Evolutionary conservation across 2,888 invertebrate genomes (phyloP).

Genomic region (Apotomis betuletana): DNA sequence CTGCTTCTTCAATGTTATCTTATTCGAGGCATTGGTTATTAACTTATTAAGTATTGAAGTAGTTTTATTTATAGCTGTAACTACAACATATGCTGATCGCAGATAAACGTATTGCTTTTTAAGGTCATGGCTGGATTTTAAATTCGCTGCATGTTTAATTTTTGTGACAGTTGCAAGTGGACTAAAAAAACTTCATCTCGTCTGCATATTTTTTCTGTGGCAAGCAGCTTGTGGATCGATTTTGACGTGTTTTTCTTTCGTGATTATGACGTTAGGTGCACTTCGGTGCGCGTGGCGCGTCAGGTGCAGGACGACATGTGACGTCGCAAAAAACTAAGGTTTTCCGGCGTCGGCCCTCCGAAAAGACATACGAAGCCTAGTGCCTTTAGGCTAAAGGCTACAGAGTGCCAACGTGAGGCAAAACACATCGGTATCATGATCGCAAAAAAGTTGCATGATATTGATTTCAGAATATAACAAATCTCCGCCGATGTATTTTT

Average conservation of each 20-base stretch:
- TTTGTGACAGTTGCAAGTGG: constrained; percentile 20
- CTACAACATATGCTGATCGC: constrained; percentile 23
- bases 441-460: no score
- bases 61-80: constrained; percentile 14
- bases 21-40: constrained; percentile 21
- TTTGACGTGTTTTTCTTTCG: constrained; percentile 18
- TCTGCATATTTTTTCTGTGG: constrained; percentile 9
- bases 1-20: constrained; percentile 28
- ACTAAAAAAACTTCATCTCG: constrained; percentile 9
- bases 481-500: background rate
- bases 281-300: constrained; percentile 57
- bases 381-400: background rate
- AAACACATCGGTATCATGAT: no score
- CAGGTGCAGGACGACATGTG: constrained; percentile 71
- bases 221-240: background rate
- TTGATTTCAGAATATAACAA: no score
- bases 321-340: constrained; percentile 56
- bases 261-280: constrained; percentile 40
- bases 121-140: constrained; percentile 6
- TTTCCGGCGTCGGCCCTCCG: constrained; percentile 41
- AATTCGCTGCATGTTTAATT: background rate
- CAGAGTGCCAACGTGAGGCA: background rate
- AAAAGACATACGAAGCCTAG: background rate
- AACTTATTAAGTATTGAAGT: background rate
- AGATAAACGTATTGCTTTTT: constrained; percentile 35